phyloP scores from a whole-genome alignment of 1,140 invertebrate species.

The Drosophila oshimai region DNA sequence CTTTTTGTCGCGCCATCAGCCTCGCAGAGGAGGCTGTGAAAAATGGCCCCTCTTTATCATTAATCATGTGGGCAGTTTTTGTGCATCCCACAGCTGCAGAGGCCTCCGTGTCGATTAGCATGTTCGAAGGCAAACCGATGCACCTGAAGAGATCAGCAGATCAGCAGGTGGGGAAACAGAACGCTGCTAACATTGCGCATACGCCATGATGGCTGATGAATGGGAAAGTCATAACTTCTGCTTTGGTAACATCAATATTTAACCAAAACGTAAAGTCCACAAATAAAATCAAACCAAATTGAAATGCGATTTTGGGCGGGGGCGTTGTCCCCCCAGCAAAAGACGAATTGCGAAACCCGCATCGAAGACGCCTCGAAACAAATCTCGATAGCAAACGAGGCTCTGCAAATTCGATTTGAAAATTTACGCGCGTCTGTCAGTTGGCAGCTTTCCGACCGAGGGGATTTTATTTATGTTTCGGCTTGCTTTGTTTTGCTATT shows the following conservation, averaged over 20 bases:
- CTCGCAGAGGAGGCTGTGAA: slow-evolving; percentile 29
- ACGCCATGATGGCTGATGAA: slow-evolving; percentile 13
- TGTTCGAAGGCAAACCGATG: not conserved
- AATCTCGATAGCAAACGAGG: slow-evolving; percentile 45
- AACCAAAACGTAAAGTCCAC: too few relatives aligned
- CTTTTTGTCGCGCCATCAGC: slow-evolving; percentile 31
- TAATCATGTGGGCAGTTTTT: slow-evolving; percentile 23
- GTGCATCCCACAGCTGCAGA: too few relatives aligned
- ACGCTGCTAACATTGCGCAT: slow-evolving; percentile 23
- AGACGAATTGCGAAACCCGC: slow-evolving; percentile 26
- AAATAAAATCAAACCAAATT: not conserved
- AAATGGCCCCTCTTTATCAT: slow-evolving; percentile 40
- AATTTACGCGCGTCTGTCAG: slow-evolving; percentile 58
- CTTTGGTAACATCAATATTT: too few relatives aligned
- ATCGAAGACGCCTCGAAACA: slow-evolving; percentile 9
- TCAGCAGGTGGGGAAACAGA: slow-evolving; percentile 7
- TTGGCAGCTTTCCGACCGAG: slow-evolving; percentile 26
- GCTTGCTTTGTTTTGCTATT: slow-evolving; percentile 16
- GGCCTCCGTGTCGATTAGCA: slow-evolving; percentile 23
- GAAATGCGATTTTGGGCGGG: slow-evolving; percentile 7
- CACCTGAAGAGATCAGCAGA: slow-evolving; percentile 11
- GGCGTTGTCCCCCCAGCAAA: slow-evolving; percentile 1
- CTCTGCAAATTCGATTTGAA: slow-evolving; percentile 47
- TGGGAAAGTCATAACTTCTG: too few relatives aligned
- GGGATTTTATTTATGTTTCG: slow-evolving; percentile 26